A percentile compares a stretch with the other conserved stretches of the same genome.
Conservation (phyloP, 2,113 vertebrate species). For the Typhlomys cinereus region DNA sequence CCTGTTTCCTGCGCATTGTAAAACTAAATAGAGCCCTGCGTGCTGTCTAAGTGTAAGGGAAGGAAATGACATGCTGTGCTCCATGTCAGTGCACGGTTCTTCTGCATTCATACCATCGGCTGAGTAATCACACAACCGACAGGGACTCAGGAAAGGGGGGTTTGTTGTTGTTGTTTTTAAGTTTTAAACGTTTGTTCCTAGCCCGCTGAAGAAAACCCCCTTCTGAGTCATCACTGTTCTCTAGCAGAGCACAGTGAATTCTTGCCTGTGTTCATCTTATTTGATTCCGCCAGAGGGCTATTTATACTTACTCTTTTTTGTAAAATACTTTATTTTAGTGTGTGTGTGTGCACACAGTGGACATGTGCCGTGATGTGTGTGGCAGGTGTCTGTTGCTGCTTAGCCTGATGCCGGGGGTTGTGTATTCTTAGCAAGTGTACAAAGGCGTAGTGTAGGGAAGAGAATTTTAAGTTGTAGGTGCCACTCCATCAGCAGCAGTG, state of each 20-base stretch:
- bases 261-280: too few species aligned
- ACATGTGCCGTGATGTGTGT: too few species aligned
- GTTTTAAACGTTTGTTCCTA: background rate
- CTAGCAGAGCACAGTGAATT: too few species aligned
- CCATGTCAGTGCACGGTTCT: background rate
- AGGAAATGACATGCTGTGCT: background rate
- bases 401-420: too few species aligned
- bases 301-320: too few species aligned
- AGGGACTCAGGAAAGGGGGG: background rate
- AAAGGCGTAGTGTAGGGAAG: background rate
- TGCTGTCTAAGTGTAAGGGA: too few species aligned
- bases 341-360: too few species aligned
- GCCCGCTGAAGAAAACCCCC: too few species aligned
- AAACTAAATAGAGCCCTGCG: background rate
- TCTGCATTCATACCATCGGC: background rate
- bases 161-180: background rate
- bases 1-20: background rate
- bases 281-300: too few species aligned
- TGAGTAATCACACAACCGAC: background rate
- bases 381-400: too few species aligned
- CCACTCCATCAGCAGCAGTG: background rate
- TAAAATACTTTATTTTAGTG: too few species aligned
- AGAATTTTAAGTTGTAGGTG: background rate
- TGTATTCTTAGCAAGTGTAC: accelerated
- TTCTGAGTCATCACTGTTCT: too few species aligned